Evolutionary conservation across 1,140 invertebrate genomes (phyloP), one percentile per base, ranked within the genome.

Genomic region (Zophobas atratus): DNA sequence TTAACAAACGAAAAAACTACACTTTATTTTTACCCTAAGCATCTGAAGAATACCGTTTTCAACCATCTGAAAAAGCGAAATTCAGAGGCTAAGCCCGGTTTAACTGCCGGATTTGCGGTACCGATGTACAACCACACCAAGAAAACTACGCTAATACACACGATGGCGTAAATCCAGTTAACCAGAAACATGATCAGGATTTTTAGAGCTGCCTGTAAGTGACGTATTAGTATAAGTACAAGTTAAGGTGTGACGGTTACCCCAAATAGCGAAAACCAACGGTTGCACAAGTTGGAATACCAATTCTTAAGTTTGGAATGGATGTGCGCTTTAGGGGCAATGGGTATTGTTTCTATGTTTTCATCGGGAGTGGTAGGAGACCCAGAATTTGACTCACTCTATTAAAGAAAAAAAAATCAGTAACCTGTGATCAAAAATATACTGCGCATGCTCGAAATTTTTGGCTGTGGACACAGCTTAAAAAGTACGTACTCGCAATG

Each of bases 91-190:
- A 94, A 88, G 79, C 97, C 97, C 32, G 97, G 96, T 86, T 96
- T 97, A 4, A 97, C 95, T 2, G 97, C 96, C 2, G 97, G 97
- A 88, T 97, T 98, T 2, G 95, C 95, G 49, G 95, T 94, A 6
- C 96, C 96, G 73, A 99, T 96, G 85, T 99, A 98, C 82, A 97
- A 91, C 93, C 96, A 98, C 53, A 98, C 90, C 36, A 97, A 86
- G 85, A 96, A 93, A 76, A 97, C 91, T 4, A 93, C 92, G 1
- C 91, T 87, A 57, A 98, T 89, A 86, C 95, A 95, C 33, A 93
- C 92, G 35, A 97, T 85, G 39, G 97, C 95, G 86, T 98, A 98
- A 39, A 92, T 91, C 95, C 96, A 98, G 84, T 98, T 93, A 2
- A 98, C 96, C 72, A 97, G 88, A 84, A 98, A 92, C 95, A 99